phyloP scores from a whole-genome alignment of 1,140 invertebrate genomes.

The Drosophila serrata region DNA sequence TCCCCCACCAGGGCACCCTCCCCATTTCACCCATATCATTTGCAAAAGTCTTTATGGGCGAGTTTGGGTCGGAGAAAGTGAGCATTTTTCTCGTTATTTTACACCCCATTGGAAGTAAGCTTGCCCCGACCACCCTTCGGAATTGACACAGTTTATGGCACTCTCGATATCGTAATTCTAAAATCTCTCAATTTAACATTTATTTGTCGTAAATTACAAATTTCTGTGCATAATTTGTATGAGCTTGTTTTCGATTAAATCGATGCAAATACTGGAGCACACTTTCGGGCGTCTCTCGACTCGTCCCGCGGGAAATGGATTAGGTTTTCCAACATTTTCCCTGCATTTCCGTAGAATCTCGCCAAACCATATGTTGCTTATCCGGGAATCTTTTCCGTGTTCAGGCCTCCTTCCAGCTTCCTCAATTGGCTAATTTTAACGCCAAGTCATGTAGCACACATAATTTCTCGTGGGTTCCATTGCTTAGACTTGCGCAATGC shows the following conservation, averaged over 20 bases:
- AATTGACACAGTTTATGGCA: constrained; percentile 68
- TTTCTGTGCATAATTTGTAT: constrained; percentile 60
- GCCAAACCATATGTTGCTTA: constrained; percentile 47
- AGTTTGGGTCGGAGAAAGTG: constrained; percentile 42
- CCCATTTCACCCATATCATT: constrained; percentile 66
- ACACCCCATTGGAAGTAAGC: constrained; percentile 69
- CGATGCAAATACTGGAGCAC: constrained; percentile 25
- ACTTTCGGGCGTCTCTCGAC: constrained; percentile 11
- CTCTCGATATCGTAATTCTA: constrained; percentile 70
- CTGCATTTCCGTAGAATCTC: not conserved
- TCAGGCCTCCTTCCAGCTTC: constrained; percentile 16
- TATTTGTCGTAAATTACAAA: constrained; percentile 82
- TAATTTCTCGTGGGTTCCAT: constrained; percentile 50
- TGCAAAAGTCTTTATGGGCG: constrained; percentile 53
- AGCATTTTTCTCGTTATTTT: constrained; percentile 74
- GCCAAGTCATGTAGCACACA: constrained; percentile 70
- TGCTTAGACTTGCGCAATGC: constrained; percentile 16
- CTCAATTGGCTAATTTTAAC: constrained; percentile 65
- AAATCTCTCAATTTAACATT: constrained; percentile 83
- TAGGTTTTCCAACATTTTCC: constrained; percentile 1
- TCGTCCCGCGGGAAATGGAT: constrained; percentile 18
- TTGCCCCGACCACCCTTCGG: constrained; percentile 5
- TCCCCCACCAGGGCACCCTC: constrained; percentile 18
- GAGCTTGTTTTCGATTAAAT: constrained; percentile 11
- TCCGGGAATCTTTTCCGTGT: not conserved